These are phyloP conservation scores for Acleris emargana DNA, from an alignment of 2,888 invertebrate genomes.

Conservation along the genomic window DNA sequence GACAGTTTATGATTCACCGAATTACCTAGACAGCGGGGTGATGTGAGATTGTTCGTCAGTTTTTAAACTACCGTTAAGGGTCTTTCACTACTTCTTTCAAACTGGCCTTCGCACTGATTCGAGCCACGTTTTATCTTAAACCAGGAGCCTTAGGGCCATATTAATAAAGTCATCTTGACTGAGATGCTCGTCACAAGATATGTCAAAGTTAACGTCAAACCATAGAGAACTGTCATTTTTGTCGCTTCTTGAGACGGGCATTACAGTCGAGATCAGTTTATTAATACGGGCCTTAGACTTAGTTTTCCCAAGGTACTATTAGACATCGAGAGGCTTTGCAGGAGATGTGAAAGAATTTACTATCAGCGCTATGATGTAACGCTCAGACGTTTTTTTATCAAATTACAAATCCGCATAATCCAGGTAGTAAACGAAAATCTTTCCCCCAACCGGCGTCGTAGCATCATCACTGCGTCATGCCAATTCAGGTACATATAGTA, in stretches of 20 bases:
- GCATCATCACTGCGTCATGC: conserved; percentile 66
- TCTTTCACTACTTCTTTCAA: neutral
- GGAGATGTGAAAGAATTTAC: conserved; percentile 25
- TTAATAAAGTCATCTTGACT: too few species aligned
- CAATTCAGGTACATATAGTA: conserved; percentile 55
- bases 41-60: neutral
- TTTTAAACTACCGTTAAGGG: neutral
- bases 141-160: conserved; percentile 13
- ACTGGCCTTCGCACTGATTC: neutral
- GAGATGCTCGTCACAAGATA: too few species aligned
- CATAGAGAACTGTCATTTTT: too few species aligned
- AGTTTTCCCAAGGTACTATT: conserved; percentile 23
- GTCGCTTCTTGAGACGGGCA: too few species aligned
- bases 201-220: too few species aligned
- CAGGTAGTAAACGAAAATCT: conserved; percentile 77
- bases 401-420: conserved; percentile 72
- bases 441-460: conserved; percentile 60
- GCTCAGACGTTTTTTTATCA: conserved; percentile 64
- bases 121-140: conserved; percentile 2
- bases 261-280: too few species aligned
- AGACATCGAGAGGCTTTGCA: conserved; percentile 27
- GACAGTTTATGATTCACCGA: conserved; percentile 3
- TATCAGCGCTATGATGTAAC: conserved; percentile 69
- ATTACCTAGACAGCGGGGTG: neutral
- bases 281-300: too few species aligned